A percentile compares a stretch with the other conserved stretches of the same genome.
These are phyloP conservation scores for Diplolepis rosae DNA, from an alignment of 2,888 invertebrate genomes.

Conservation along the genomic window DNA sequence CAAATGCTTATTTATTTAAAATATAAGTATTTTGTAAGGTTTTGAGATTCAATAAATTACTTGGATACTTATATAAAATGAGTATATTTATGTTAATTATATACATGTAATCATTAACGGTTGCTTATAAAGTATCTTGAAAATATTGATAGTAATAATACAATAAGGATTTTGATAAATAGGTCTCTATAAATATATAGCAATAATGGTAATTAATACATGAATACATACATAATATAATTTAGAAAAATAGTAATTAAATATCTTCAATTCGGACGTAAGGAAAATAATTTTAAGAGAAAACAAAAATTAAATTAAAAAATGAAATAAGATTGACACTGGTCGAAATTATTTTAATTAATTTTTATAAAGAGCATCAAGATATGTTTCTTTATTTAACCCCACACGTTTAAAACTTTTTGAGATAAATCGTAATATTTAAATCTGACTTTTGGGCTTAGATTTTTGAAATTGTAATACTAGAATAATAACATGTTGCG, in stretches of 20 bases:
- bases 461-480: background rate
- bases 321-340: background rate
- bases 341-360: background rate
- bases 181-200: background rate
- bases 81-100: conserved; percentile 12
- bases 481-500: no score
- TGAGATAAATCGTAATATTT: background rate
- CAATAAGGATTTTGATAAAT: background rate
- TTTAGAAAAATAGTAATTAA: background rate
- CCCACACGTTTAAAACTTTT: background rate
- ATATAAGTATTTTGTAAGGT: no score
- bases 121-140: background rate
- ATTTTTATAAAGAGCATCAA: background rate
- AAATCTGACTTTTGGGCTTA: background rate
- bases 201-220: background rate
- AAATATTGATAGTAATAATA: background rate
- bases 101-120: background rate
- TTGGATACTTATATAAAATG: background rate
- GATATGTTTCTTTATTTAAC: conserved; percentile 8
- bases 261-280: background rate
- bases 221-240: no score
- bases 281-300: background rate
- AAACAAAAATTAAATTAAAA: background rate
- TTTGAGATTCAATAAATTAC: background rate
- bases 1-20: no score